Evolutionary conservation across 1,140 invertebrate species (phyloP).

Genomic region (Druon quercuslanigerum): DNA sequence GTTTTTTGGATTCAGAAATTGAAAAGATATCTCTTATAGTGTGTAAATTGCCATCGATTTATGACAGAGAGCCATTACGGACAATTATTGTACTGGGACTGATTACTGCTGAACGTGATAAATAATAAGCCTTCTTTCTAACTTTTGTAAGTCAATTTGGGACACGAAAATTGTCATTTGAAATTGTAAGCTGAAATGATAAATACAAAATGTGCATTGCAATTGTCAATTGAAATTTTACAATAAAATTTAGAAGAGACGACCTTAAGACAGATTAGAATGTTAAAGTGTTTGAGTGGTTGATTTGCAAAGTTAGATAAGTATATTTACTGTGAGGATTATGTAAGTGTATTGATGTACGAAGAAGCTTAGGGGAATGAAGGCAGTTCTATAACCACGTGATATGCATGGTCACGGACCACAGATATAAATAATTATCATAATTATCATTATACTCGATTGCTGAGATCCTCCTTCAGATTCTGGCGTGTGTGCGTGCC

Average conservation of each 20-base stretch:
- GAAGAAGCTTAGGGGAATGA: not conserved
- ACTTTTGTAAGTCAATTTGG: no score
- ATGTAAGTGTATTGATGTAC: not conserved
- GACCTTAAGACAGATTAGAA: no score
- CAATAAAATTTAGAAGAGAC: no score
- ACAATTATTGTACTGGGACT: no score
- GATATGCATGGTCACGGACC: slow-evolving; percentile 8
- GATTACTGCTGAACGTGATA: no score
- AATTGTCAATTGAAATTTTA: no score
- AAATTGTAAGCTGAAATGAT: no score
- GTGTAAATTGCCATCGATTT: not conserved
- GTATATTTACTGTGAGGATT: not conserved
- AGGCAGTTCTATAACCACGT: not conserved
- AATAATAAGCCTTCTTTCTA: no score
- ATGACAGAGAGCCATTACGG: not conserved
- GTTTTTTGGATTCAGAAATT: not conserved
- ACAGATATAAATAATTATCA: slow-evolving; percentile 34
- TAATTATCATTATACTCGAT: slow-evolving; percentile 69
- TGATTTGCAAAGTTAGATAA: not conserved
- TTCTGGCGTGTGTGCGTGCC: slow-evolving; percentile 67
- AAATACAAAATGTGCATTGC: no score
- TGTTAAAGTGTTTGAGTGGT: not conserved
- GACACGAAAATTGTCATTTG: no score
- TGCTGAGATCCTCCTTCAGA: slow-evolving; percentile 64
- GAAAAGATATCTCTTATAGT: not conserved